Conservation (phyloP, 2,888 invertebrate species). For the Mythimna loreyi region DNA sequence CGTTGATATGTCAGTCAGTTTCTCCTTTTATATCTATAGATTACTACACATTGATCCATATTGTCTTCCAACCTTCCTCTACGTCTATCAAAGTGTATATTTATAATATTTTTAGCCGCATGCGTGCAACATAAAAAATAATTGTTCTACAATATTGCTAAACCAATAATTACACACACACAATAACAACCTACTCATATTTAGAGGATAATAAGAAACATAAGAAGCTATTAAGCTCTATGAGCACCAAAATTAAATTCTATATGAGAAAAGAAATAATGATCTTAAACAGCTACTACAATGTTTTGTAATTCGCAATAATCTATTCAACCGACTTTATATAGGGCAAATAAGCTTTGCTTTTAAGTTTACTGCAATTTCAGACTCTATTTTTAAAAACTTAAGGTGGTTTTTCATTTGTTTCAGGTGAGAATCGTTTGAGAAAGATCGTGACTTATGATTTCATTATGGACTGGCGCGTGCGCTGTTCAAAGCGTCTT, state of each 20-base stretch:
- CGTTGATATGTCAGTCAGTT: no score
- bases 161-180: constrained; percentile 9
- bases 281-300: constrained; percentile 55
- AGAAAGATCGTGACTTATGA: constrained; percentile 82
- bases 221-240: constrained; percentile 27
- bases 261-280: constrained; percentile 49
- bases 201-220: constrained; percentile 29
- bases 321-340: constrained; percentile 52
- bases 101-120: neutral
- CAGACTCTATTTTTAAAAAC: accelerated
- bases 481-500: constrained; percentile 70
- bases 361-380: neutral
- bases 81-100: no score
- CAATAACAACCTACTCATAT: constrained; percentile 22
- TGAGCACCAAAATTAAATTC: constrained; percentile 48
- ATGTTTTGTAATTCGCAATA: constrained; percentile 63
- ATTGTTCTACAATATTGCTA: constrained; percentile 6
- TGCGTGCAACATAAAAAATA: neutral
- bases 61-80: no score
- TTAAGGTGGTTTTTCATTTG: constrained; percentile 54
- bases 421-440: constrained; percentile 66
- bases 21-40: no score
- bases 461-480: constrained; percentile 80
- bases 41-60: no score
- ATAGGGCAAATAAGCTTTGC: constrained; percentile 50